Base-by-base conservation (phyloP, 2,888 invertebrate genomes). In the Keiferia lycopersicella region DNA sequence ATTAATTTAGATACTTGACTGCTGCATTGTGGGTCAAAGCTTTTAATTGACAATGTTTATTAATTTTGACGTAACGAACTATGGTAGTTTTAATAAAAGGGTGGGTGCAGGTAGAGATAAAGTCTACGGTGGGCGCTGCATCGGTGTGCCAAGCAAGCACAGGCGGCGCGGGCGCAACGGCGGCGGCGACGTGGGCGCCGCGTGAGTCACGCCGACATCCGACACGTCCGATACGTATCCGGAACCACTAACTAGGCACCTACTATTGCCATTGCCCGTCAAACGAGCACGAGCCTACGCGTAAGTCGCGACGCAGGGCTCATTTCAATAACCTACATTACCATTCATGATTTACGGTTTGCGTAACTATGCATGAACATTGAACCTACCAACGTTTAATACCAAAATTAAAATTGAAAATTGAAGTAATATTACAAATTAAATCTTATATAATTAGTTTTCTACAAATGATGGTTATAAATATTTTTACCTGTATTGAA, bases 201-300 rank as follows among this genome's bases (percentile, higher is more conserved):
- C 83, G 83, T 90, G 92, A 91, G 82, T 92, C 92, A 92, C 87
- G 84, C 86, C 87, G 91, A 92, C 91, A 92, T 92, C 92, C 92
- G 92, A 92, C 92, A 92, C 90, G 90, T 91, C 88, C 91, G 86
- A 88, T 88, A 80, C 86, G 88, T 90, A 91, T 91, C 91, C 91
- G 91, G 91, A 91, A 91, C 88, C 83, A 88, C 88, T 90, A 89
- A 88, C 87, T 86, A 86, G 86, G 51, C 22, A 45, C 45, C 81
- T 80, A 79, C 83, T 84, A 84, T 83, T 83, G 82, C 86, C 78
- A 78, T 80, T 72, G 78, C 77, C 76, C 79, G 73, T 82, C 82
- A 81, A 84, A 83, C 79, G 72, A 77, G 74, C 79, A 78, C 80
- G 80, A 82, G 83, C 84, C 82, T 86, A 83, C 78, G 81, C 85